phyloP scores from a whole-genome alignment of 2,797 vertebrate genomes.

The Eulemur mongoz region DNA sequence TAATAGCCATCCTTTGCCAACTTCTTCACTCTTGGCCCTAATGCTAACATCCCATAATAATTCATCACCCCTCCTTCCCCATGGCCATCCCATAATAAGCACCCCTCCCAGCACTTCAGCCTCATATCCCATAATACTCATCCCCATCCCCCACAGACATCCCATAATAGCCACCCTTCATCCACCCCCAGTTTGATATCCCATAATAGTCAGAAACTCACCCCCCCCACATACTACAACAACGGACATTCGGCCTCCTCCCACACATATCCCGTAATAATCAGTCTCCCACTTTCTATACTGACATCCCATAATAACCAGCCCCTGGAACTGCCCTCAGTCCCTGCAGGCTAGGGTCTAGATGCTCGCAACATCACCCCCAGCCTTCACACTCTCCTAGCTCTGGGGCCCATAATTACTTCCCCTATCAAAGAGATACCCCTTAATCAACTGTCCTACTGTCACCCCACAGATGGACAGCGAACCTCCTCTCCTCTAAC shows the following conservation, averaged over 20 bases:
- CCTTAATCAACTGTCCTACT: constrained; percentile 19
- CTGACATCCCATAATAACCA: constrained; percentile 73
- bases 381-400: constrained; percentile 34
- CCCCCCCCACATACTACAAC: constrained; percentile 61
- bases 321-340: constrained; percentile 58
- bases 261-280: constrained; percentile 73
- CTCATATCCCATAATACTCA: constrained; percentile 88
- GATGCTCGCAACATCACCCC: not conserved
- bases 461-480: constrained; percentile 42
- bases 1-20: constrained; percentile 78
- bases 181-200: constrained; percentile 81
- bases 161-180: constrained; percentile 80
- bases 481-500: constrained; percentile 40
- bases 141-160: constrained; percentile 77
- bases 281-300: constrained; percentile 73
- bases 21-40: constrained; percentile 78
- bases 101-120: constrained; percentile 69
- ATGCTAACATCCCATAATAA: constrained; percentile 84
- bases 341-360: constrained; percentile 51
- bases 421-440: not conserved
- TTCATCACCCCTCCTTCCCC: constrained; percentile 82
- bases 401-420: not conserved
- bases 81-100: constrained; percentile 86
- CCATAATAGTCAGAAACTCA: constrained; percentile 85
- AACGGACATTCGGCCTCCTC: constrained; percentile 79